phyloP scores from a whole-genome alignment of 2,797 vertebrate species.

The Aeoliscus strigatus region DNA sequence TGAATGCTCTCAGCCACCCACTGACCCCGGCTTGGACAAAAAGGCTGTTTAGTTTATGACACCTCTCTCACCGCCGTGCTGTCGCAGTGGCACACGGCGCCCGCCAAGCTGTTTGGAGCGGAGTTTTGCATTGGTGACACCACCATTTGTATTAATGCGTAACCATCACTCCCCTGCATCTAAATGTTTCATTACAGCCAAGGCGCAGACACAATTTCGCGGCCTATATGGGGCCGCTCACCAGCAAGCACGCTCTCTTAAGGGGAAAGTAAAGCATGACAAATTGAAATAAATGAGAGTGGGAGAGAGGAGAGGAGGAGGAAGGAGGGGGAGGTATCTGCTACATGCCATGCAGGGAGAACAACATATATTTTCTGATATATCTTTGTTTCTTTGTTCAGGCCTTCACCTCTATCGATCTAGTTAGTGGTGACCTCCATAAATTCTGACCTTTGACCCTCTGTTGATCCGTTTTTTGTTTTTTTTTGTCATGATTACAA shows the following conservation, averaged over 20 bases:
- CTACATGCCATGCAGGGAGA: slow-evolving; percentile 34
- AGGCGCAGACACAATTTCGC: slow-evolving; percentile 72
- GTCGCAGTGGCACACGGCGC: slow-evolving; percentile 24
- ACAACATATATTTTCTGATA: slow-evolving; percentile 40
- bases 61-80: slow-evolving; percentile 21
- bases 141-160: slow-evolving; percentile 65
- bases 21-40: slow-evolving; percentile 24
- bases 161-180: slow-evolving; percentile 70
- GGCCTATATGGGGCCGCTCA: slow-evolving; percentile 65
- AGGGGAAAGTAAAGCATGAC: slow-evolving; percentile 74
- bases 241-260: slow-evolving; percentile 65
- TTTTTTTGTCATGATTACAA: too few species aligned
- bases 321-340: slow-evolving; percentile 48
- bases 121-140: slow-evolving; percentile 37
- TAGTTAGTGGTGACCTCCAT: too few species aligned
- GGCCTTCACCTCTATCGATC: too few species aligned
- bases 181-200: slow-evolving; percentile 79
- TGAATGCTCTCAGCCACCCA: slow-evolving; percentile 24
- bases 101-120: slow-evolving; percentile 33
- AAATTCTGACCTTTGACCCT: too few species aligned
- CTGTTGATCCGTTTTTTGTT: too few species aligned
- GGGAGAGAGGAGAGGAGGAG: slow-evolving; percentile 43
- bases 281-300: slow-evolving; percentile 85
- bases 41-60: slow-evolving; percentile 19
- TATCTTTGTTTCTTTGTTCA: slow-evolving; percentile 19